Percentiles rank a stretch among this genome's conserved stretches.
These are phyloP conservation scores for Cotesia vestalis DNA, from an alignment of 1,140 invertebrate genomes.

Conservation along the genomic window DNA sequence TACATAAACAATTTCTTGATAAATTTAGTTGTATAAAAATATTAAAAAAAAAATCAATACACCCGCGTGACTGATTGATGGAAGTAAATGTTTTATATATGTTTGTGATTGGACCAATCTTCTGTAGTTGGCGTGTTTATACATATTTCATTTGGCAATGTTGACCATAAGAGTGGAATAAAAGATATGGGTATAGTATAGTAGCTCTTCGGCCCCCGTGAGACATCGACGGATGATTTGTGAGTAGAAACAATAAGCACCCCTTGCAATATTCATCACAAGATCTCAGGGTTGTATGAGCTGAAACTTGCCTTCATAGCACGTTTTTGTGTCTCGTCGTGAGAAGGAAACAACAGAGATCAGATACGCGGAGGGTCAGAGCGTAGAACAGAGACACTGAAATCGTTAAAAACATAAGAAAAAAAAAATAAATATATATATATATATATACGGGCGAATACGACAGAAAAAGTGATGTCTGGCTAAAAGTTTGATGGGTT, in stretches of 20 bases:
- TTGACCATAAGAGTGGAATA: constrained; percentile 54
- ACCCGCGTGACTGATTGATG: no score
- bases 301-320: constrained; percentile 41
- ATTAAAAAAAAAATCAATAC: no score
- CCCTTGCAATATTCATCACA: constrained; percentile 64
- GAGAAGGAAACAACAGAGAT: constrained; percentile 19
- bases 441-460: constrained; percentile 38
- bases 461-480: constrained; percentile 36
- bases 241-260: constrained; percentile 65
- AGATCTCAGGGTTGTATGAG: constrained; percentile 41
- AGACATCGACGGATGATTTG: constrained; percentile 65
- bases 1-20: no score
- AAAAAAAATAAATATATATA: constrained; percentile 35
- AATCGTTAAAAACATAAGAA: constrained; percentile 6
- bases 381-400: constrained; percentile 6
- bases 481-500: constrained; percentile 65
- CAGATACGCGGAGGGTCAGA: no score
- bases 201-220: constrained; percentile 55
- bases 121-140: no score
- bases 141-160: no score
- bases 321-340: constrained; percentile 44
- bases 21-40: no score
- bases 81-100: no score
- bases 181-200: constrained; percentile 44
- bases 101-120: no score